Percentiles rank a stretch among this genome's conserved stretches.
Conservation (phyloP, 2,797 vertebrate genomes). For the Varecia variegata region DNA sequence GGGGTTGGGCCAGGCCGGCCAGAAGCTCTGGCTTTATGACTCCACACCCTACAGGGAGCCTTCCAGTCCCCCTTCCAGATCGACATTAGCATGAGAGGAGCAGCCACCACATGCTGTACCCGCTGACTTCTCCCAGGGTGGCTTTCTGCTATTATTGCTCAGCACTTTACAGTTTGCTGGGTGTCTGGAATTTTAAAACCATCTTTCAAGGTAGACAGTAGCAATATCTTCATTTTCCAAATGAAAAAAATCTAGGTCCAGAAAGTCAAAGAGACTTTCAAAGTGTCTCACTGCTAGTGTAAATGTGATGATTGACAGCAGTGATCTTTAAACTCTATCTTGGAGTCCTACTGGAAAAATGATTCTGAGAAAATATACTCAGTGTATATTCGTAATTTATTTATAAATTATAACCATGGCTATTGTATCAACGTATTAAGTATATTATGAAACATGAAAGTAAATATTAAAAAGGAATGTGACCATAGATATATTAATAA, state of each 20-base stretch:
- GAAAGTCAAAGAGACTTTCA: not conserved
- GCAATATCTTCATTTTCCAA: not conserved
- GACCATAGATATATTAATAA: not conserved
- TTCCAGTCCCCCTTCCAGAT: not conserved
- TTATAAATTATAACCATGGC: not conserved
- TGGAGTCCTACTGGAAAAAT: not conserved
- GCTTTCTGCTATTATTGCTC: not conserved
- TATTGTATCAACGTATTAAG: not conserved
- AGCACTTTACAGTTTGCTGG: not conserved
- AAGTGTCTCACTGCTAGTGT: not conserved
- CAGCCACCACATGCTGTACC: not conserved
- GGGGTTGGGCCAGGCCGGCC: not conserved
- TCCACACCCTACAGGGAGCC: not conserved
- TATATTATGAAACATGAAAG: not conserved
- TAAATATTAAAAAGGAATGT: not conserved
- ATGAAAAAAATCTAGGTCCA: not conserved
- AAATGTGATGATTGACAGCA: not conserved
- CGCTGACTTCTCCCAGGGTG: not conserved
- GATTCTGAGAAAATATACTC: not conserved
- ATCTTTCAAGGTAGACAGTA: not conserved
- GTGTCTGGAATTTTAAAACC: not conserved
- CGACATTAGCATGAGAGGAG: not conserved
- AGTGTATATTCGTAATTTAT: not conserved
- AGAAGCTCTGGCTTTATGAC: not conserved
- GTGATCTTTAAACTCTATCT: not conserved